These are phyloP conservation scores for Cyclophora punctaria DNA, from an alignment of 2,888 invertebrate genomes.

Conservation along the genomic window DNA sequence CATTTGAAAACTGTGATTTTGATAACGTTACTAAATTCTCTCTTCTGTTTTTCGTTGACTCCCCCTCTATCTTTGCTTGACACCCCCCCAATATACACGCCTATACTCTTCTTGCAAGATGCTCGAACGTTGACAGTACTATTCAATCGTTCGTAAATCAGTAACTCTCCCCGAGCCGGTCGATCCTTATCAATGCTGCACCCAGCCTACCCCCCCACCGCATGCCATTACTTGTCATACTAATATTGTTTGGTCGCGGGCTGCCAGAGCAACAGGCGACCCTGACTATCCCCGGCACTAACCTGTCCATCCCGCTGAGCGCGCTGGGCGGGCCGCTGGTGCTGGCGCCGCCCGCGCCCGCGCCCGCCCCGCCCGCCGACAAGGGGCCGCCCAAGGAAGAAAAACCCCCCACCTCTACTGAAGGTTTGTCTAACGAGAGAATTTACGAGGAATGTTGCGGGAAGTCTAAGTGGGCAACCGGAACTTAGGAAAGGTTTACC, in stretches of 20 bases:
- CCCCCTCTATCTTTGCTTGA: no score
- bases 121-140: no score
- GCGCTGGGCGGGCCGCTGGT: conserved; percentile 66
- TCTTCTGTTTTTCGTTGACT: no score
- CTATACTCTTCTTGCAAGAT: no score
- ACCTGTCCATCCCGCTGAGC: conserved; percentile 75
- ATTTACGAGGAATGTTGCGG: no score
- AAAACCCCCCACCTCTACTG: conserved; percentile 9
- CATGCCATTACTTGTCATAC: conserved; percentile 56
- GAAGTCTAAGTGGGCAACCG: no score
- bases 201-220: conserved; percentile 20
- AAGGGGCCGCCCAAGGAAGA: conserved; percentile 71
- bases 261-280: conserved; percentile 72
- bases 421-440: conserved; percentile 48
- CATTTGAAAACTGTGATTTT: no score
- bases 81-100: no score
- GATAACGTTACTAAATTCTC: no score
- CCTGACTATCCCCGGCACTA: conserved; percentile 78
- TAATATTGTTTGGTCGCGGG: conserved; percentile 53
- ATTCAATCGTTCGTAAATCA: no score
- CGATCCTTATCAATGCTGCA: background rate
- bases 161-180: no score
- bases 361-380: background rate
- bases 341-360: conserved; percentile 41
- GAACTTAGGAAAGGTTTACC: no score